Conservation (phyloP, 92 coral and sea anemone species). For the Desmophyllum pertusum region DNA sequence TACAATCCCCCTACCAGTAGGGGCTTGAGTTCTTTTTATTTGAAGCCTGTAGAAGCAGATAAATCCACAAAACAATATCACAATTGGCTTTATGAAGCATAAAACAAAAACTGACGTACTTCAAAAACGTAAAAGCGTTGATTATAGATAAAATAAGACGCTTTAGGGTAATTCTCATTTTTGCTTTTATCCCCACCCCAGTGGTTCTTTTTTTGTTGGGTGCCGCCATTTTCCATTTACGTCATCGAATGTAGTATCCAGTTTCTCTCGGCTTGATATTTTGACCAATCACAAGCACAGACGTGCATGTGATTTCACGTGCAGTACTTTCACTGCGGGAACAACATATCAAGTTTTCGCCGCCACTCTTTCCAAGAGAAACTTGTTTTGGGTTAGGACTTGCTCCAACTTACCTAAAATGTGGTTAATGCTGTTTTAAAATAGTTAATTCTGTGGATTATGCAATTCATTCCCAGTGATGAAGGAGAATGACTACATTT, state of each 20-base stretch:
- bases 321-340: constrained; percentile 48
- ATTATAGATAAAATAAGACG: background rate
- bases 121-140: background rate
- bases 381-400: constrained; percentile 14
- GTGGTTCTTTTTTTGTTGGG: background rate
- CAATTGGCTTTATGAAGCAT: background rate
- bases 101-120: too few species aligned
- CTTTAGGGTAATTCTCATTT: background rate
- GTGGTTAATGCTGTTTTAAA: background rate
- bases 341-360: constrained; percentile 24
- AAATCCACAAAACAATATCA: background rate
- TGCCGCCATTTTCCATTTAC: constrained; percentile 5
- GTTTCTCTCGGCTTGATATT: constrained; percentile 17
- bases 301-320: constrained; percentile 55
- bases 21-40: background rate
- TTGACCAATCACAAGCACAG: constrained; percentile 42
- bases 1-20: constrained; percentile 3
- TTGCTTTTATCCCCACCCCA: constrained; percentile 15
- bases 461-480: background rate
- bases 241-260: constrained; percentile 17
- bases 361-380: background rate
- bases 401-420: background rate
- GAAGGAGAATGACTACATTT: background rate
- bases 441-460: background rate
- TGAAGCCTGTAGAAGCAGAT: background rate